Base-by-base conservation (phyloP, 2,888 invertebrate genomes). In the Diplazon laetatorius region DNA sequence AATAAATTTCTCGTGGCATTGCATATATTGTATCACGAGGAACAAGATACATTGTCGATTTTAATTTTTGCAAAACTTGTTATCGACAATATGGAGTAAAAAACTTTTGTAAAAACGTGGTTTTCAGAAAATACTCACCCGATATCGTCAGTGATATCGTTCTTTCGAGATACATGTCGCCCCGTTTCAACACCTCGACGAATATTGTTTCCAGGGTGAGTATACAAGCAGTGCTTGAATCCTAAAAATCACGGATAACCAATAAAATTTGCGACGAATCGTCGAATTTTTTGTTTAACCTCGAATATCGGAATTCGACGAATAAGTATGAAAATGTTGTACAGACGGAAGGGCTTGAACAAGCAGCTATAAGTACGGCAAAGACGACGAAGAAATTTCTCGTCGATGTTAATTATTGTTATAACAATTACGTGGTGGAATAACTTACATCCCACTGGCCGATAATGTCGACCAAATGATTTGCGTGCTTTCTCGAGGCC, bases 181-280 rank as follows among this genome's bases (percentile, higher is more conserved):
- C 93, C 77, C 95, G 93, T 87, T 93, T 94, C 16, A 96, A 88
- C 68, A 96, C 89, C 86, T 94, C 94, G 20, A 93, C 92, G 87
- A 96, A 96, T 87, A 96, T 93, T 55, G 94, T 93, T 91, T 96
- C 96, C 80, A 95, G 88, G 18, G 95, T 94, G 60, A 95, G 92
- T 83, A 96, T 91, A 80, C 94, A 93, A 69, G 95, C 92, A 80
- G 92, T 92, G 37, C 87, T 86, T 4, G 86, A 85, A 55, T 88
- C 87, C 90, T 90, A 73, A 8, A 70, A 52, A 44, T 9, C 55
- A 57, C 30, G 30, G 30, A 35, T 20, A 6, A 44, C 22, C 52
- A 35, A 44, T 30, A 62, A 71, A 48, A 18, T 63, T 20, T n/a
- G 50, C 3, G 10, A 42, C 5, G 25, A 14, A 30, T 60, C 10